Evolutionary conservation across 2,113 vertebrate genomes (phyloP), one percentile per base, ranked within the genome.

Genomic region (Reinhardtius hippoglossoides): DNA sequence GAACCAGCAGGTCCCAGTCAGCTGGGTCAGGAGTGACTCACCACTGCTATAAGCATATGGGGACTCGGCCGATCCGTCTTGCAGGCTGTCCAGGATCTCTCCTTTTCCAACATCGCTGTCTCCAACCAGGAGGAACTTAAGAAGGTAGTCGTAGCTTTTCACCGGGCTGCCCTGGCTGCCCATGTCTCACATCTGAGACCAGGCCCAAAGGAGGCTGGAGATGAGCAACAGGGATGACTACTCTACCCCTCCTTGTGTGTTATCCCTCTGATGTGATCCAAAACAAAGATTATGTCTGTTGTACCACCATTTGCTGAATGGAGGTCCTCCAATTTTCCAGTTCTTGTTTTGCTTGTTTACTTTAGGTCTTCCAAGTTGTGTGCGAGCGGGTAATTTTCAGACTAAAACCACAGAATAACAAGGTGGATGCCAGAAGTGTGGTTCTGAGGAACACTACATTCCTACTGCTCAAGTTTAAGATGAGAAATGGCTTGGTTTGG

Each of bases 41-140:
- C 97, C 98, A 46, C 97, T 99, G 89, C 98, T 99, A 95, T 98
- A 99, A 67, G 97, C 96, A 59, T 98, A 98, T 0, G 98, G 97
- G 18, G 97, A 98, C 92, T 99, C 97, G 0, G 96, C 96, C 0
- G 97, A 97, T 54, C 97, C 97, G 59, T 99, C 98, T 93, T 98
- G 97, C 81, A 99, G 92, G 85, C 97, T 99, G 92, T 96, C 97
- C 92, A 99, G 92, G 88, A 99, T 99, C 94, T 99, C 98, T 21
- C 97, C 97, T 80, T 99, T 99, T 20, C 97, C 97, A 80, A 98
- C 97, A 52, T 98, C 97, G 81, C 97, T 98, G 95, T 98, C 97
- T 48, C 97, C 97, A 14, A 98, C 97, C 90, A 98, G 94, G 75
- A 98, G 93, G 92, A 98, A 98, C 93, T 98, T 99, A 44, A 99